These are phyloP conservation scores for Myiagra hebetior DNA, from an alignment of 2,113 vertebrate genomes.

Conservation along the genomic window DNA sequence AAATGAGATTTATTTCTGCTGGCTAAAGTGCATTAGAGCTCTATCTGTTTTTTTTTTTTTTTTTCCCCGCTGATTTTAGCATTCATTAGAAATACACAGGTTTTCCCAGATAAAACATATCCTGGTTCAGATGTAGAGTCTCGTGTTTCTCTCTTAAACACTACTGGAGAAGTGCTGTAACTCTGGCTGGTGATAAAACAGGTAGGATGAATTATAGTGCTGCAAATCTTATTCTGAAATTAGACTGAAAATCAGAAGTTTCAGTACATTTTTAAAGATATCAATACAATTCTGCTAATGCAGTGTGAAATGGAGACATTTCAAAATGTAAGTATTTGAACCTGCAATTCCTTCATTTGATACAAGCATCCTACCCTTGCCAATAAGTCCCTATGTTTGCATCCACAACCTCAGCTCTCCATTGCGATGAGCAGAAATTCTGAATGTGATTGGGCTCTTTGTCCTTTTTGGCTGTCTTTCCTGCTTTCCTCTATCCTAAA, in stretches of 20 bases:
- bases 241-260: not conserved
- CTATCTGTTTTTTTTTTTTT: not conserved
- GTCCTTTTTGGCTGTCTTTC: not conserved
- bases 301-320: not conserved
- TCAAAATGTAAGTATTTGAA: not conserved
- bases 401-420: not conserved
- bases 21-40: not conserved
- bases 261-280: not conserved
- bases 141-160: not conserved
- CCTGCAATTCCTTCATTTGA: not conserved
- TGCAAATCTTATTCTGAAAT: not conserved
- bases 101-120: not conserved
- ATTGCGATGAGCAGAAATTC: not conserved
- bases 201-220: not conserved
- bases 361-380: not conserved
- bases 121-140: not conserved
- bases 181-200: not conserved
- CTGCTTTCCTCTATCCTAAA: not conserved
- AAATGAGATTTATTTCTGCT: not conserved
- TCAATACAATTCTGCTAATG: not conserved
- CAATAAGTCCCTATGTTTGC: not conserved
- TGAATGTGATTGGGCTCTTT: not conserved
- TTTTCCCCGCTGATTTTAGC: not conserved
- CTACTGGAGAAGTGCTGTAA: not conserved
- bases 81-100: not conserved